phyloP scores from a whole-genome alignment of 2,113 vertebrate species.

The Anarhynchus alexandrinus region DNA sequence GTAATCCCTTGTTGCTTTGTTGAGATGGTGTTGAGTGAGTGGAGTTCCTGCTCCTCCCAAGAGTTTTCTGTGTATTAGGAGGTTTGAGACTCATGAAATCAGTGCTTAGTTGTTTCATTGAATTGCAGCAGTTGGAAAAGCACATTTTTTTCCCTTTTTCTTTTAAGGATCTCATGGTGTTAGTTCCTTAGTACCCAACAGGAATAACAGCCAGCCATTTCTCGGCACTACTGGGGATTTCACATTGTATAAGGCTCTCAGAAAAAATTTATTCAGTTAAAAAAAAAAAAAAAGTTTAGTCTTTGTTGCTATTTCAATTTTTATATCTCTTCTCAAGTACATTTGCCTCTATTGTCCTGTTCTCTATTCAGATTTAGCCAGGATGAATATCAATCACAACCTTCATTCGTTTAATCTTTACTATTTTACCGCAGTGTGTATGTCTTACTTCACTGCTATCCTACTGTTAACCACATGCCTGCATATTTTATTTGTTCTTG shows the following conservation, averaged over 20 bases:
- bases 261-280: background rate
- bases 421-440: background rate
- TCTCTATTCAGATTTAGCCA: background rate
- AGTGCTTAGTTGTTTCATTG: background rate
- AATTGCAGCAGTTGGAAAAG: background rate
- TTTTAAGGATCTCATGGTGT: background rate
- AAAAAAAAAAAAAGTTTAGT: background rate
- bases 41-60: background rate
- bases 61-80: background rate
- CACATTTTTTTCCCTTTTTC: background rate
- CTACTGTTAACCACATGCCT: background rate
- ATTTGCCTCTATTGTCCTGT: background rate
- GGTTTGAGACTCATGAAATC: background rate
- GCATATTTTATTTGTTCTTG: background rate
- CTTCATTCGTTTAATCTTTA: background rate
- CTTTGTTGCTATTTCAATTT: background rate
- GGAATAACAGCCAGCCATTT: background rate
- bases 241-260: background rate
- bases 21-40: background rate
- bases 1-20: background rate
- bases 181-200: background rate
- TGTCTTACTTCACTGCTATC: background rate
- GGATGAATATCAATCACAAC: conserved; percentile 16
- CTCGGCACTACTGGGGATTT: background rate
- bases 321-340: background rate